These are phyloP conservation scores for Torymus tubicola DNA, from an alignment of 2,888 invertebrate species.

Conservation along the genomic window DNA sequence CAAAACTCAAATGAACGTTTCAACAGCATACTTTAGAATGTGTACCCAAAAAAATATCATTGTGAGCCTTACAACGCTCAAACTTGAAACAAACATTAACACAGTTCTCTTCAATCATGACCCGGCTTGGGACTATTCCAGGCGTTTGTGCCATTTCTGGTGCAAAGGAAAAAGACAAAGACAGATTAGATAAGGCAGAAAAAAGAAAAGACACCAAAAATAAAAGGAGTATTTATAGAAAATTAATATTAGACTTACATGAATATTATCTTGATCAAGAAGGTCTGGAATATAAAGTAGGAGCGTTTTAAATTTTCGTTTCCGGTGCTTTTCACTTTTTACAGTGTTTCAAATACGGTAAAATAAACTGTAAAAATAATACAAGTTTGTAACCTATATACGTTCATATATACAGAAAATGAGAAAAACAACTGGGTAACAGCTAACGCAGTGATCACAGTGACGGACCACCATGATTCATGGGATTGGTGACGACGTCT, in stretches of 20 bases:
- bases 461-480: no score
- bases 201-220: neutral
- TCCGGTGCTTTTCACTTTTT: no score
- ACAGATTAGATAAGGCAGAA: neutral
- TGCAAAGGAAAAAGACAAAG: neutral
- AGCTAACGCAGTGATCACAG: no score
- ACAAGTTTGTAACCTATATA: no score
- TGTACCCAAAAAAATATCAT: neutral
- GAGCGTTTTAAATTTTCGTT: neutral
- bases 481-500: no score
- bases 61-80: neutral
- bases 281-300: neutral
- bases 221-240: neutral
- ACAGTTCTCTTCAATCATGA: neutral
- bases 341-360: no score
- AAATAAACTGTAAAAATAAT: no score
- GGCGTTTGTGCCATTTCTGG: neutral
- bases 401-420: no score
- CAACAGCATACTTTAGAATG: neutral
- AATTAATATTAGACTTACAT: neutral
- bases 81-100: neutral
- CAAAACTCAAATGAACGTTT: constrained; percentile 5
- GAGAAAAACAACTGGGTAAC: no score
- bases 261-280: neutral
- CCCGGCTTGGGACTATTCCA: neutral